phyloP scores from a whole-genome alignment of 2,113 vertebrate genomes.

The Dasyprocta punctata region DNA sequence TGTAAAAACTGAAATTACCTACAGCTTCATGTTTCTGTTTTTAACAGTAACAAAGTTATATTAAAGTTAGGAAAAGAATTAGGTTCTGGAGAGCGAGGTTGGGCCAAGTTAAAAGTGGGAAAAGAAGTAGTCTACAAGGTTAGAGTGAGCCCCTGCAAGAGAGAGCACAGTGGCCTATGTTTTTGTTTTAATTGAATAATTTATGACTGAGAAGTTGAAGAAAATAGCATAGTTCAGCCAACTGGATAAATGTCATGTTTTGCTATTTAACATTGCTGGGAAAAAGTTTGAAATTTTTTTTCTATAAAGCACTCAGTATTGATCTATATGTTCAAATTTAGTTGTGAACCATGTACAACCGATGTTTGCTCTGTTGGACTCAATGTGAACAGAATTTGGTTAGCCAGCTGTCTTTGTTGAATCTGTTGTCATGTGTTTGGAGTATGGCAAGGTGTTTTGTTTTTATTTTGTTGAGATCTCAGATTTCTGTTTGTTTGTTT shows the following conservation, averaged over 20 bases:
- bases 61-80: neutral
- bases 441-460: slow-evolving; percentile 67
- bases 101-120: neutral
- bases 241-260: slow-evolving; percentile 34
- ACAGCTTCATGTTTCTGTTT: neutral
- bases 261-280: slow-evolving; percentile 36
- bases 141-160: neutral
- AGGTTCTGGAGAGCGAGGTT: neutral
- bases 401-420: slow-evolving; percentile 61
- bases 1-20: neutral
- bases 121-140: neutral
- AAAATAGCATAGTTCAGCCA: slow-evolving; percentile 13
- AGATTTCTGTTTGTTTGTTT: neutral
- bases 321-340: slow-evolving; percentile 67
- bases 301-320: neutral
- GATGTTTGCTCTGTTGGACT: slow-evolving; percentile 65
- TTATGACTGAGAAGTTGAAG: neutral
- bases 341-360: slow-evolving; percentile 64
- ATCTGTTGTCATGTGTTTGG: slow-evolving; percentile 65
- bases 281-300: slow-evolving; percentile 47
- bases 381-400: slow-evolving; percentile 57
- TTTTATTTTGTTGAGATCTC: slow-evolving; percentile 64
- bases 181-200: slow-evolving; percentile 47
- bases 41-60: neutral
- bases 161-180: neutral